Percentiles rank a stretch among this genome's conserved stretches.
Conservation (phyloP, 2,888 invertebrate genomes). For the Tipula vernalis region DNA sequence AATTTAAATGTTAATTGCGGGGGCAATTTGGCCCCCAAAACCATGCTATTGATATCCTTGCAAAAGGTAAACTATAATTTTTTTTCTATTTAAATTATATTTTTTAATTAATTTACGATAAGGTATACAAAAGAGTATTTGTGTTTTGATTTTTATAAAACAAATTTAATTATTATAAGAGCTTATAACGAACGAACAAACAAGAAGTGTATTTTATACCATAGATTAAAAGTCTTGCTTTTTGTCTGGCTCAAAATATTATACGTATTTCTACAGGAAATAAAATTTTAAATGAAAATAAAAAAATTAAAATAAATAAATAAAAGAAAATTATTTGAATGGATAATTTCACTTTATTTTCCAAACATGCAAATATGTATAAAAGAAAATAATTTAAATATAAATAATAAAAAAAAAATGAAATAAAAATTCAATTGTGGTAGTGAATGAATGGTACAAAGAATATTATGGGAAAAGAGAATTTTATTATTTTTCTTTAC, state of each 20-base stretch:
- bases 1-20: not conserved
- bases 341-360: not conserved
- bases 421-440: not conserved
- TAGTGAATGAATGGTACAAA: not conserved
- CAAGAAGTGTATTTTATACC: not conserved
- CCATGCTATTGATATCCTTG: conserved; percentile 5
- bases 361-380: not conserved
- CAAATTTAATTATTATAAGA: not conserved
- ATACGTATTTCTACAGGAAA: not conserved
- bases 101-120: not conserved
- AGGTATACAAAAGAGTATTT: not conserved
- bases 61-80: not conserved
- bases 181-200: not conserved
- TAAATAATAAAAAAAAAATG: not conserved
- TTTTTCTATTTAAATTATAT: not conserved
- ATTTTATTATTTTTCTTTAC: not conserved
- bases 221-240: not conserved
- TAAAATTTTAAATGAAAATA: not conserved
- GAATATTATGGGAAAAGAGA: not conserved
- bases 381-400: not conserved
- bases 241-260: not conserved
- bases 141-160: not conserved
- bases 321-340: not conserved
- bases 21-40: conserved; percentile 5
- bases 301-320: not conserved